These are phyloP conservation scores for Coptotermes formosanus DNA, from an alignment of 1,140 invertebrate species.

Conservation along the genomic window DNA sequence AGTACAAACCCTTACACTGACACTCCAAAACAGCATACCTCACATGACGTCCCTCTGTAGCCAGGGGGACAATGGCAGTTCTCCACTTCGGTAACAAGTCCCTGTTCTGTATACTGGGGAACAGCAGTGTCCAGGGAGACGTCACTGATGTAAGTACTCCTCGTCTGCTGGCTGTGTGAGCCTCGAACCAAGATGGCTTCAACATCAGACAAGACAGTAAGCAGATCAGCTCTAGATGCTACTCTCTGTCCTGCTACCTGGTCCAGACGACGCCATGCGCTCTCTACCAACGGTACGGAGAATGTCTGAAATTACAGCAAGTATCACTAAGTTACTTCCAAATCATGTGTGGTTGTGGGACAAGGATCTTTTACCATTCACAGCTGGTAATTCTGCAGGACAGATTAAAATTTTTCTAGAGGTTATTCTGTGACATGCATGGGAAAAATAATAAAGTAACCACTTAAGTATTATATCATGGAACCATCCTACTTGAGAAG, in stretches of 20 bases:
- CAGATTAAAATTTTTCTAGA: too few species aligned
- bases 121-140: conserved; percentile 78
- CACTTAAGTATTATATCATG: too few species aligned
- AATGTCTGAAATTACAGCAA: conserved; percentile 47
- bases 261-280: conserved; percentile 61
- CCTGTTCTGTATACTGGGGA: conserved; percentile 52
- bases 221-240: conserved; percentile 73
- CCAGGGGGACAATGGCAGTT: conserved; percentile 79
- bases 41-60: conserved; percentile 81
- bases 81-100: conserved; percentile 69
- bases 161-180: conserved; percentile 69
- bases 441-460: too few species aligned
- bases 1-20: neutral
- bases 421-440: too few species aligned
- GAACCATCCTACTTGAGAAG: too few species aligned
- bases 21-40: conserved; percentile 47
- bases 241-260: conserved; percentile 38
- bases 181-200: conserved; percentile 84
- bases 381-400: too few species aligned
- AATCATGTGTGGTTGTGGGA: too few species aligned
- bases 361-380: too few species aligned
- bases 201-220: conserved; percentile 79
- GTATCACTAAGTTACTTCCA: too few species aligned
- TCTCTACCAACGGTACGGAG: conserved; percentile 59
- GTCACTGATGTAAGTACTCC: conserved; percentile 72